A percentile compares a stretch with the other conserved stretches of the same genome.
phyloP scores from a whole-genome alignment of 2,797 vertebrate species.

The Myoxocephalus aenaeus region DNA sequence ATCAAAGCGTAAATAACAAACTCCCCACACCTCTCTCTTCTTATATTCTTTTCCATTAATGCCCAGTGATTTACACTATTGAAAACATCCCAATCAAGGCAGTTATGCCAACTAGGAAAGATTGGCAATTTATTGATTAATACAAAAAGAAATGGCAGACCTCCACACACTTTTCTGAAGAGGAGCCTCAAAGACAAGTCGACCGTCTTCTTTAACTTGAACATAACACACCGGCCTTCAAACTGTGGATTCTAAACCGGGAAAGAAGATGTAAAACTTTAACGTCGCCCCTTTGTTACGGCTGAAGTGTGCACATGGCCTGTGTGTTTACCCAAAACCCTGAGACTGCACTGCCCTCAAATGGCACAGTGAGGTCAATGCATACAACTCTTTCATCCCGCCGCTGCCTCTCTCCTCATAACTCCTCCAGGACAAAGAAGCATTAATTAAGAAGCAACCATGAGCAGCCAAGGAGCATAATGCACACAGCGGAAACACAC shows the following conservation, averaged over 20 bases:
- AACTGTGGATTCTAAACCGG: constrained; percentile 20
- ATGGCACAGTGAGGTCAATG: constrained; percentile 83
- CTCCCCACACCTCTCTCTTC: background rate
- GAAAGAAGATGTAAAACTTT: constrained; percentile 63
- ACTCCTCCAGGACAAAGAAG: constrained; percentile 80
- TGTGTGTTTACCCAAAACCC: constrained; percentile 70
- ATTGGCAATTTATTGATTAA: background rate
- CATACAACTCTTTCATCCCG: constrained; percentile 66
- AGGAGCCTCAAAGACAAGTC: background rate
- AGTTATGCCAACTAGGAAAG: background rate
- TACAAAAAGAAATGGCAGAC: background rate
- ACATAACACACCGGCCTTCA: background rate
- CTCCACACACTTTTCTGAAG: background rate
- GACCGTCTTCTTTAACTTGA: background rate
- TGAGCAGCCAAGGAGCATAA: constrained; percentile 82
- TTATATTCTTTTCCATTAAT: background rate
- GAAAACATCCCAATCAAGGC: background rate
- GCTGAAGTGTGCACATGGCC: constrained; percentile 17
- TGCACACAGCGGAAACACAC: constrained; percentile 53
- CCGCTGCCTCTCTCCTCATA: constrained; percentile 52
- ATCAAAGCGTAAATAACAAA: background rate
- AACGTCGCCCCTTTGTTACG: constrained; percentile 56
- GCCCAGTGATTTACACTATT: background rate
- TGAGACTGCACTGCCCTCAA: constrained; percentile 93
- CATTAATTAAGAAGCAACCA: constrained; percentile 87